Percentiles rank a stretch among this genome's conserved stretches.
These are phyloP conservation scores for Hassar affinis DNA, from an alignment of 2,113 vertebrate genomes.

Conservation along the genomic window DNA sequence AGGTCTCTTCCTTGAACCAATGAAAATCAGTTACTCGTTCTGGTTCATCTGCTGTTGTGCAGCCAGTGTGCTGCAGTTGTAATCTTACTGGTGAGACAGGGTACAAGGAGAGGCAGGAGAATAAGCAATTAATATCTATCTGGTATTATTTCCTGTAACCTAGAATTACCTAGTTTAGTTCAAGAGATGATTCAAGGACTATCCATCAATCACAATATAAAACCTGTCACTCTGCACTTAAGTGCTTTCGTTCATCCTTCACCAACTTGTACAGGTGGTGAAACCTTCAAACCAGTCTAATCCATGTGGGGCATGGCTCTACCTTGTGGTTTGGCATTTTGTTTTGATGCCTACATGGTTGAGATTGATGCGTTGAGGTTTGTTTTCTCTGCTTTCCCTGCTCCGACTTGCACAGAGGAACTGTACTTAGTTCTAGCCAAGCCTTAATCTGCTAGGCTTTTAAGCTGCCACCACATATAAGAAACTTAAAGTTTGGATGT, in stretches of 20 bases:
- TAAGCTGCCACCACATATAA: constrained; percentile 40
- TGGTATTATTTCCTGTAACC: constrained; percentile 62
- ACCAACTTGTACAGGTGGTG: background rate
- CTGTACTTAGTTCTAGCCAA: constrained; percentile 63
- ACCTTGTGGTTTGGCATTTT: background rate
- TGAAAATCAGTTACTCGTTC: background rate
- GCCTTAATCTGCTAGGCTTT: constrained; percentile 56
- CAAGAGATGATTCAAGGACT: constrained; percentile 36
- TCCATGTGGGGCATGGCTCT: background rate
- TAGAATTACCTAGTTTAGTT: constrained; percentile 53
- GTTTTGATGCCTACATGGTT: constrained; percentile 52
- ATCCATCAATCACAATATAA: constrained; percentile 10
- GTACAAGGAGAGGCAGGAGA: background rate
- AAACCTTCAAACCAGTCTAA: constrained; percentile 2
- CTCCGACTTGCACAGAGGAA: constrained; percentile 60
- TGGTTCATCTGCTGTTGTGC: background rate
- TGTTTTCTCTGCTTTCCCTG: constrained; percentile 59
- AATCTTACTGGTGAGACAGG: constrained; percentile 32
- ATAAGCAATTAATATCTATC: constrained; percentile 64
- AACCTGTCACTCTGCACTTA: background rate
- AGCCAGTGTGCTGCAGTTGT: background rate
- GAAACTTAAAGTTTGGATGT: background rate
- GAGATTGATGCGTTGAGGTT: constrained; percentile 37
- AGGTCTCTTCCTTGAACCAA: background rate
- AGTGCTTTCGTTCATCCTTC: background rate